phyloP scores from a whole-genome alignment of 92 coral and sea anemone genomes.

The Blastomussa wellsi region DNA sequence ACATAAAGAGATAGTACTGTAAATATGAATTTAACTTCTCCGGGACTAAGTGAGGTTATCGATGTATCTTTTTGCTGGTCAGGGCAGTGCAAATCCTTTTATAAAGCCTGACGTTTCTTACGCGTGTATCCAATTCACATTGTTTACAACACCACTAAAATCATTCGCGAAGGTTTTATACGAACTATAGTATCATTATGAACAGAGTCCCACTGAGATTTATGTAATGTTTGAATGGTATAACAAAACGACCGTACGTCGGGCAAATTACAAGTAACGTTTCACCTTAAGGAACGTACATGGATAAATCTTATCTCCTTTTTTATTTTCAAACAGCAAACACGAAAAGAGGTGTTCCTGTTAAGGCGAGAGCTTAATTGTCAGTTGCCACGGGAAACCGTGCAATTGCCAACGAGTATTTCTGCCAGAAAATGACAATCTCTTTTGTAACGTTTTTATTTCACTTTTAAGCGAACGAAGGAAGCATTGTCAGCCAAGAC shows the following conservation, averaged over 20 bases:
- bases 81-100: neutral
- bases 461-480: neutral
- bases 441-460: neutral
- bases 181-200: neutral
- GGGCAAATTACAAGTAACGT: neutral
- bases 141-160: constrained; percentile 1
- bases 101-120: neutral
- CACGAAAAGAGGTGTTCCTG: constrained; percentile 2
- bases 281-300: neutral
- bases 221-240: neutral
- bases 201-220: neutral
- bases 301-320: constrained; percentile 11
- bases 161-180: neutral
- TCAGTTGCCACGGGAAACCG: constrained; percentile 1
- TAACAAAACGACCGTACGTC: neutral
- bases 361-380: neutral
- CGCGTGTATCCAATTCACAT: neutral
- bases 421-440: neutral
- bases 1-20: neutral
- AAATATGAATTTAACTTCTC: neutral
- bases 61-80: neutral
- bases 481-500: neutral
- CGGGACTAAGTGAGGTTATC: too few relatives aligned
- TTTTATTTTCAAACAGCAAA: constrained; percentile 14
- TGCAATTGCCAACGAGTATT: neutral